Evolutionary conservation across 2,888 invertebrate genomes (phyloP).

Genomic region (Pristionchus mayeri): DNA sequence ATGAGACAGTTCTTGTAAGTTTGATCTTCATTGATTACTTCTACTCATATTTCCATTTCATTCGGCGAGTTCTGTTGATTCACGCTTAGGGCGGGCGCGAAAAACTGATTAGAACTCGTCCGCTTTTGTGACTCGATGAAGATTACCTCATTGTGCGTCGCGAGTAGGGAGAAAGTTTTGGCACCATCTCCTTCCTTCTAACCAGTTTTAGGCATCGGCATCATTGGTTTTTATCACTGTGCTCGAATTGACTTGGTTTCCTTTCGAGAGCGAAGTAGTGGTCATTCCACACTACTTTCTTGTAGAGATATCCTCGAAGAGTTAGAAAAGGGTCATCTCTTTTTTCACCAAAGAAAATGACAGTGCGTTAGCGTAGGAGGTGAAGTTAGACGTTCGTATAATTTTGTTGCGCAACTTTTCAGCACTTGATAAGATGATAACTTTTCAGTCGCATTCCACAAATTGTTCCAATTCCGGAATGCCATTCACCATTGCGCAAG

Average conservation of each 20-base stretch:
- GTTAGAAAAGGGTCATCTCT: too few relatives aligned
- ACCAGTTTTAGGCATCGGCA: slow-evolving; percentile 7
- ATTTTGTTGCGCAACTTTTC: too few relatives aligned
- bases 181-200: not conserved
- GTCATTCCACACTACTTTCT: slow-evolving; percentile 1
- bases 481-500: too few relatives aligned
- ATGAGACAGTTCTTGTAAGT: too few relatives aligned
- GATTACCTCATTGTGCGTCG: not conserved
- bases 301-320: too few relatives aligned
- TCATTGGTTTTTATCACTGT: not conserved
- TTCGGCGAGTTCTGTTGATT: not conserved
- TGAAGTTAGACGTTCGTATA: too few relatives aligned
- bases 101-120: slow-evolving; percentile 21
- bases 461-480: too few relatives aligned
- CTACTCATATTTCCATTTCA: not conserved
- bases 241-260: not conserved
- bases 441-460: too few relatives aligned
- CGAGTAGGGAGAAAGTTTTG: slow-evolving; percentile 17
- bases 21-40: too few relatives aligned
- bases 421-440: too few relatives aligned
- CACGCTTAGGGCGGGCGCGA: not conserved
- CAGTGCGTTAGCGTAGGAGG: not conserved
- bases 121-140: not conserved
- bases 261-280: not conserved
- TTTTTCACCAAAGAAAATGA: too few relatives aligned